phyloP scores from a whole-genome alignment of 2,113 vertebrate species.

The Megalops atlanticus region DNA sequence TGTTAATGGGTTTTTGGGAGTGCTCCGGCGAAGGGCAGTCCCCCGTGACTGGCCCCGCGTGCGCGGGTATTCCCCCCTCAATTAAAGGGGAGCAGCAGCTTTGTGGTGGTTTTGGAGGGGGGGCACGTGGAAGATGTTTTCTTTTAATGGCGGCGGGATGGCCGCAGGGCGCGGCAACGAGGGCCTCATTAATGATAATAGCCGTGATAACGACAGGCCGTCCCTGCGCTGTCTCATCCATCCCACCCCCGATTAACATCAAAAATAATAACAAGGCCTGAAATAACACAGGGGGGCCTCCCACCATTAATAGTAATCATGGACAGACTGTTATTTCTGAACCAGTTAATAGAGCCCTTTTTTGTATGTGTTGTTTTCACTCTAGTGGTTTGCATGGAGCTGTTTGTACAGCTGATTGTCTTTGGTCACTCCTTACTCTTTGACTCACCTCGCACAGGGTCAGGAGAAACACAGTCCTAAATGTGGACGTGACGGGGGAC shows the following conservation, averaged over 20 bases:
- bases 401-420: neutral
- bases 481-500: neutral
- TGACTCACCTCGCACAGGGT: neutral
- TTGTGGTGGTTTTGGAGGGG: neutral
- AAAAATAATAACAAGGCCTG: slow-evolving; percentile 16
- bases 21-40: neutral
- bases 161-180: neutral
- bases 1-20: slow-evolving; percentile 22
- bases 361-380: neutral
- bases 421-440: neutral
- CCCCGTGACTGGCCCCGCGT: neutral
- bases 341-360: neutral
- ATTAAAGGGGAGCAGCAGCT: slow-evolving; percentile 23
- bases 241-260: neutral
- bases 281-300: neutral
- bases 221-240: neutral
- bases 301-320: neutral
- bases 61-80: slow-evolving; percentile 16
- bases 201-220: slow-evolving; percentile 11
- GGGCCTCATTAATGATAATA: slow-evolving; percentile 21
- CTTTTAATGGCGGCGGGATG: slow-evolving; percentile 3
- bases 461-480: neutral
- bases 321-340: neutral
- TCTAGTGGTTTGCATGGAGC: neutral
- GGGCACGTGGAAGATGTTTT: neutral